These are phyloP conservation scores for Hydra vulgaris DNA, from an alignment of 30 jellyfish, hydroid and myxozoan genomes.

Conservation along the genomic window DNA sequence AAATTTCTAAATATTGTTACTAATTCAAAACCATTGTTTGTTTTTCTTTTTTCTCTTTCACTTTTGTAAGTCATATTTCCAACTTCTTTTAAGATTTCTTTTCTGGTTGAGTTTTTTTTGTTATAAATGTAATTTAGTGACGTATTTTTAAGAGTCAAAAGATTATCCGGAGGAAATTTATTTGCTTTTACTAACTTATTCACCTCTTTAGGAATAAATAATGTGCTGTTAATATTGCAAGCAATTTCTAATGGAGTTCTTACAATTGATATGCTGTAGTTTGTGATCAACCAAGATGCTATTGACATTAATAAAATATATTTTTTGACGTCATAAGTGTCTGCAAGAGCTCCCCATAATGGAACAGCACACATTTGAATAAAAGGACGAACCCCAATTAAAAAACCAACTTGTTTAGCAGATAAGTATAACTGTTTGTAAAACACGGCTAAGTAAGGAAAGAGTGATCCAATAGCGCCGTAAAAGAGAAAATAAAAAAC, in stretches of 20 bases:
- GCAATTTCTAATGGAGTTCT: slow-evolving; percentile 57
- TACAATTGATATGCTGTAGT: slow-evolving; percentile 76
- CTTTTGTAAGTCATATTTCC: not conserved
- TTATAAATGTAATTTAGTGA: not conserved
- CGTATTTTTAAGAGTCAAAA: not conserved
- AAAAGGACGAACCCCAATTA: slow-evolving; percentile 92
- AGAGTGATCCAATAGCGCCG: slow-evolving; percentile 94
- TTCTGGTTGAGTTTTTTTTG: not conserved
- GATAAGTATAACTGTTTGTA: slow-evolving; percentile 86
- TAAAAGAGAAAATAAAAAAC: slow-evolving; percentile 67
- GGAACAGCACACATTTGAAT: slow-evolving; percentile 97
- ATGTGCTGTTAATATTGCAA: slow-evolving; percentile 20
- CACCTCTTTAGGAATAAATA: not conserved
- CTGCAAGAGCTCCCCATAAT: slow-evolving; percentile 95
- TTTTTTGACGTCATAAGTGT: slow-evolving; percentile 73
- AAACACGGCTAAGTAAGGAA: slow-evolving; percentile 90
- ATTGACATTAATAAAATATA: slow-evolving; percentile 63
- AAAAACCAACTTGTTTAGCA: slow-evolving; percentile 92
- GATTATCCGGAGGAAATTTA: not conserved
- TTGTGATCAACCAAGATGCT: slow-evolving; percentile 87
- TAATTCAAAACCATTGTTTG: not conserved
- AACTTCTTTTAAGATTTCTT: not conserved
- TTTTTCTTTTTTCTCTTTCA: not conserved
- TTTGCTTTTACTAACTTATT: not conserved
- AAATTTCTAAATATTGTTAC: not conserved